phyloP scores from a whole-genome alignment of 2,113 vertebrate species.

The Mastomys coucha region DNA sequence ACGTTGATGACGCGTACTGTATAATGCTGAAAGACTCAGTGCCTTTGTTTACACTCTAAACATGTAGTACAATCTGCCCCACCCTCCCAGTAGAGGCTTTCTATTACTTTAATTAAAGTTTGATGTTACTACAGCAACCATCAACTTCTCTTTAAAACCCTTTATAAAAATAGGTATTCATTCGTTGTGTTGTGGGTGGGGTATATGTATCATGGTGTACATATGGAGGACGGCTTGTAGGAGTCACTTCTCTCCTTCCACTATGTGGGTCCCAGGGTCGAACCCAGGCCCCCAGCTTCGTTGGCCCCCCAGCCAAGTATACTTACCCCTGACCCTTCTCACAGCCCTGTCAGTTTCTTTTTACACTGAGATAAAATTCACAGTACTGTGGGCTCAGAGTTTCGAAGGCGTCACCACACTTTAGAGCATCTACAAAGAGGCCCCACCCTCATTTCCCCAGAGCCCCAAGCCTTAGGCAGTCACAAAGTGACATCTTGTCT shows the following conservation, averaged over 20 bases:
- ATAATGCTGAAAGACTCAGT: background rate
- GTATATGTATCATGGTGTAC: background rate
- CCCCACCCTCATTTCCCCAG: background rate
- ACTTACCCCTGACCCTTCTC: background rate
- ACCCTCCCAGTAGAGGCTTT: constrained; percentile 28
- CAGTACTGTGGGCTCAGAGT: background rate
- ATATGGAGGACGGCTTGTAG: background rate
- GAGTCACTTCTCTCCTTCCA: background rate
- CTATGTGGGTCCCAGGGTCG: background rate
- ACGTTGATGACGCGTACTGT: constrained; percentile 28
- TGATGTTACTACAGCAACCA: constrained; percentile 18
- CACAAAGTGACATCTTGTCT: background rate
- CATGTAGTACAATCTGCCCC: background rate
- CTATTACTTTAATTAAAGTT: constrained; percentile 54
- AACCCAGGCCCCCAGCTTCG: background rate
- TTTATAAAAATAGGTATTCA: background rate
- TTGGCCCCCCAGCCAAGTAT: background rate
- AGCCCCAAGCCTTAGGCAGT: background rate
- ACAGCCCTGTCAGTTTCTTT: background rate
- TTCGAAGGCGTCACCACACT: background rate
- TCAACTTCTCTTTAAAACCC: background rate
- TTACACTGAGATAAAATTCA: constrained; percentile 31
- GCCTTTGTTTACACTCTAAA: constrained; percentile 1
- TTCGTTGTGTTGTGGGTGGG: background rate
- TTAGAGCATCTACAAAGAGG: constrained; percentile 21